Conservation (phyloP, 2,113 vertebrate species). For the Neotragus moschatus region DNA sequence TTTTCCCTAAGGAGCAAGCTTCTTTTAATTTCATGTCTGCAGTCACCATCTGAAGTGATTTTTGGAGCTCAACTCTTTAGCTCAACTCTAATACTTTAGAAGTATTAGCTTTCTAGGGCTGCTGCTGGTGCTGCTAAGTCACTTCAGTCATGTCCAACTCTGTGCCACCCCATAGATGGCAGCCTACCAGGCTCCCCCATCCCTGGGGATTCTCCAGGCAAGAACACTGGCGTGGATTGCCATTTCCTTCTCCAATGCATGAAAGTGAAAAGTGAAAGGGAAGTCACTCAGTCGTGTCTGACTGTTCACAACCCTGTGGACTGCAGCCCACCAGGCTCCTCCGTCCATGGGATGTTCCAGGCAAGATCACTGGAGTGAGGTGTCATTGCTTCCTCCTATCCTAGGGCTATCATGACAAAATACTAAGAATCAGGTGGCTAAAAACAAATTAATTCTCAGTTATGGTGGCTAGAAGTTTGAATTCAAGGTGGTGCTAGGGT, state of each 20-base stretch:
- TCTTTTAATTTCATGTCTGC: not conserved
- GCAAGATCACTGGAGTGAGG: not conserved
- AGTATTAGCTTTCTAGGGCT: not conserved
- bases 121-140: no score
- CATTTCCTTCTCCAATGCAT: no score
- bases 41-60: not conserved
- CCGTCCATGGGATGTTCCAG: no score
- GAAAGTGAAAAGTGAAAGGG: no score
- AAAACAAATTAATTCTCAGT: not conserved
- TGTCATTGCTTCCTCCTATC: not conserved
- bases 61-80: not conserved
- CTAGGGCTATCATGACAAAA: not conserved
- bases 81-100: no score
- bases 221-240: no score
- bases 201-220: no score
- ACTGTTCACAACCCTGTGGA: no score
- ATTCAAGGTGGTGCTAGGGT: not conserved
- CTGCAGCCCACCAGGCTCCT: no score
- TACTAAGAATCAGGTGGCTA: not conserved
- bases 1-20: not conserved
- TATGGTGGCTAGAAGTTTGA: not conserved
- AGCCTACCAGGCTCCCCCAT: no score
- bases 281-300: no score
- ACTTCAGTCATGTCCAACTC: no score
- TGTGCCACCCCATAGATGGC: fast-evolving